These are phyloP conservation scores for Sarcophaga rosellei DNA, from an alignment of 2,888 invertebrate species.

Conservation along the genomic window DNA sequence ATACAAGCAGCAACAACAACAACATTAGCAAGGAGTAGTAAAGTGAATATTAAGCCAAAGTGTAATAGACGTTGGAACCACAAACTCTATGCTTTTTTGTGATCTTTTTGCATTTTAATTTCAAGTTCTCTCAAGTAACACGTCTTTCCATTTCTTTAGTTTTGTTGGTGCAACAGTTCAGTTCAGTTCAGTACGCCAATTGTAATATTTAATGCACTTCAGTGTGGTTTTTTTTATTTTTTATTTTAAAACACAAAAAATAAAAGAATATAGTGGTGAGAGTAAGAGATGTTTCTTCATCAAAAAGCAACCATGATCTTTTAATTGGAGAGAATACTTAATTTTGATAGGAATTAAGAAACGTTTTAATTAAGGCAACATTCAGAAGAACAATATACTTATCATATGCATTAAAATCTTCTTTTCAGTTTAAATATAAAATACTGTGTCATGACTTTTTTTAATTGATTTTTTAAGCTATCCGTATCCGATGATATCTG, in stretches of 20 bases:
- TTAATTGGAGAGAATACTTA: not conserved
- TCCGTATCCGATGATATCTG: no score
- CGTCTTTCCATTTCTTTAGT: not conserved
- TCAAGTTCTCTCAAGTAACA: conserved; percentile 3
- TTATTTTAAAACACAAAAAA: not conserved
- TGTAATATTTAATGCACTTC: not conserved
- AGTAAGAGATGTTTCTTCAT: not conserved
- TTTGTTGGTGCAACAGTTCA: not conserved
- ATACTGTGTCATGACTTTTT: no score
- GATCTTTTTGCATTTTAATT: no score
- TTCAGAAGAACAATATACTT: no score
- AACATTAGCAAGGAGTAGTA: conserved; percentile 3
- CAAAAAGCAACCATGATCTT: not conserved
- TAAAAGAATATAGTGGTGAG: not conserved
- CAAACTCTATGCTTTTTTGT: conserved; percentile 16
- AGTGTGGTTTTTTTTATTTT: not conserved
- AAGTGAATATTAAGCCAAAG: conserved; percentile 61
- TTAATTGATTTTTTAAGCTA: no score
- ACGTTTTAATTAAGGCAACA: no score
- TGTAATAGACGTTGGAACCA: conserved; percentile 47
- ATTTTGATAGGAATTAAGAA: not conserved
- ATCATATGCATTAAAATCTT: no score
- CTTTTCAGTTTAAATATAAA: no score
- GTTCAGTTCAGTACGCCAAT: conserved; percentile 1
- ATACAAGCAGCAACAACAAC: not conserved